These are phyloP conservation scores for Agapornis canus DNA, from an alignment of 2,797 vertebrate genomes.

Conservation along the genomic window DNA sequence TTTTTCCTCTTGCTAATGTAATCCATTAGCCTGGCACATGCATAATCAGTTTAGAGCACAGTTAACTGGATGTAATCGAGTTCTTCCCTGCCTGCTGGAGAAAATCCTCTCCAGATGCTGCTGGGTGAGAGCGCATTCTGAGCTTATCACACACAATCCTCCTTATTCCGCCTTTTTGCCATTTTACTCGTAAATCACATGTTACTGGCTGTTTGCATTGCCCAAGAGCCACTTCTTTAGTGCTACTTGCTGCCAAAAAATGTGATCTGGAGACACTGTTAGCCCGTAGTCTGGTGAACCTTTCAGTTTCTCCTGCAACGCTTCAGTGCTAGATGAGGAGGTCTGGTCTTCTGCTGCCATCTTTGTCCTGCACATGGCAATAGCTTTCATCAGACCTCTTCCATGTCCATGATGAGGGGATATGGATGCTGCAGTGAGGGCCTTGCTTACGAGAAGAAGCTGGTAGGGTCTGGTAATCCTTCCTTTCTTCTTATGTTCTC, in stretches of 20 bases:
- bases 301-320: background rate
- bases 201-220: background rate
- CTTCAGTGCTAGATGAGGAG: background rate
- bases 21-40: constrained; percentile 99
- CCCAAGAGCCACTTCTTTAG: constrained; percentile 5
- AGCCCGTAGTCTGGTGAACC: background rate
- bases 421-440: background rate
- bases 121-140: constrained; percentile 77
- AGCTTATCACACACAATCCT: constrained; percentile 70
- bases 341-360: constrained; percentile 40
- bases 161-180: constrained; percentile 54
- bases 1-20: constrained; percentile 99
- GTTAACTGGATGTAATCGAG: constrained; percentile 99
- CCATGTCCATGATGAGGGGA: background rate
- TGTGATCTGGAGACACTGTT: background rate
- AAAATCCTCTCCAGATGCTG: constrained; percentile 98
- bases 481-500: background rate
- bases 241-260: background rate
- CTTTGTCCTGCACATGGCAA: background rate
- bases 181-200: constrained; percentile 13
- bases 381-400: background rate
- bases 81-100: constrained; percentile 99
- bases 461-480: background rate
- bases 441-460: background rate
- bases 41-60: constrained; percentile 99